Evolutionary conservation across 2,888 invertebrate species (phyloP).

Genomic region (Chymomyza procnemis): DNA sequence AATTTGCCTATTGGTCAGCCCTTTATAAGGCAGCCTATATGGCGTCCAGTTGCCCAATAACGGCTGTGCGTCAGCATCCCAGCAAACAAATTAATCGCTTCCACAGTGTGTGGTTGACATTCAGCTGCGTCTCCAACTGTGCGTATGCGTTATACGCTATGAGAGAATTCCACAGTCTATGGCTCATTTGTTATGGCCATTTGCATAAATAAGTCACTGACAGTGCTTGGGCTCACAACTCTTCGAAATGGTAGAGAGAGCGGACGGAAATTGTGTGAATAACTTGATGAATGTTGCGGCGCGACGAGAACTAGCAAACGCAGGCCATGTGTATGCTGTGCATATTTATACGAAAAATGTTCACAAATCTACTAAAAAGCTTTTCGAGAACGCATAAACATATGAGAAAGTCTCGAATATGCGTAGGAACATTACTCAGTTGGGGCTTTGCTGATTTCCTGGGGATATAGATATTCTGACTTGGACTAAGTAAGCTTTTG

Average conservation of each 20-base stretch:
- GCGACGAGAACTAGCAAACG: neutral
- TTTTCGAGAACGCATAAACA: neutral
- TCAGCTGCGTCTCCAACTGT: slow-evolving; percentile 15
- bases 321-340: neutral
- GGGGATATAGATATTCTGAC: neutral
- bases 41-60: neutral
- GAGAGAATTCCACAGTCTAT: slow-evolving; percentile 35
- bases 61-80: neutral
- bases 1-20: slow-evolving; percentile 27
- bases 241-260: slow-evolving; percentile 13
- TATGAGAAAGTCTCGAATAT: neutral
- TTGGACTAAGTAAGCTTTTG: neutral
- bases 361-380: neutral
- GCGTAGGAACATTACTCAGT: neutral
- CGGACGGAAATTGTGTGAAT: slow-evolving; percentile 66
- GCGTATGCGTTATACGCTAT: neutral
- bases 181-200: slow-evolving; percentile 71
- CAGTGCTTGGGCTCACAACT: slow-evolving; percentile 28
- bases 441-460: neutral
- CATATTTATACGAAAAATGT: neutral
- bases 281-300: slow-evolving; percentile 61
- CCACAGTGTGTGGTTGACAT: slow-evolving; percentile 58
- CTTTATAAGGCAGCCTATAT: slow-evolving; percentile 29
- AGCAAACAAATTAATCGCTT: slow-evolving; percentile 66
- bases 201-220: slow-evolving; percentile 72